These are phyloP conservation scores for Hirtodrosophila histrioides DNA, from an alignment of 2,888 invertebrate genomes.

Conservation along the genomic window DNA sequence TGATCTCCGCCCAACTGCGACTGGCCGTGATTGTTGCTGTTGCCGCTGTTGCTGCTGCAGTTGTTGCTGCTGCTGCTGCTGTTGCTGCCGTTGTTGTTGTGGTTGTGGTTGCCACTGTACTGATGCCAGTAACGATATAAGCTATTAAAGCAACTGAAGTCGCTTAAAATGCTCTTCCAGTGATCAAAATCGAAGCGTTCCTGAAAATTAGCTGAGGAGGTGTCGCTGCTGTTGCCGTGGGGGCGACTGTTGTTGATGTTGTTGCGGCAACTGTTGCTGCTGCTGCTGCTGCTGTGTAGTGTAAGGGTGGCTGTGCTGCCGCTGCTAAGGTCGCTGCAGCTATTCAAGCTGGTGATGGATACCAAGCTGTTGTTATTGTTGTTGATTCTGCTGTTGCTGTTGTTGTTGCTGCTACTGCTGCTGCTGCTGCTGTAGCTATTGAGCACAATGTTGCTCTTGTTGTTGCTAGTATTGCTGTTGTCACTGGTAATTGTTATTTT, in stretches of 20 bases:
- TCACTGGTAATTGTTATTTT: slow-evolving; percentile 70
- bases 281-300: slow-evolving; percentile 43
- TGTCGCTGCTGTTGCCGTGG: slow-evolving; percentile 74
- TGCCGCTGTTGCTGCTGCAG: slow-evolving; percentile 6
- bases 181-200: slow-evolving; percentile 85
- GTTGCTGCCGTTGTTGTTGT: slow-evolving; percentile 35
- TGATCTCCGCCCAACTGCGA: slow-evolving; percentile 49
- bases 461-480: slow-evolving; percentile 25
- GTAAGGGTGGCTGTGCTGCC: slow-evolving; percentile 61
- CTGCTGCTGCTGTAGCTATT: slow-evolving; percentile 27
- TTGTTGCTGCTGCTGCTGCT: slow-evolving; percentile 12
- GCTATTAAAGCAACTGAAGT: slow-evolving; percentile 84
- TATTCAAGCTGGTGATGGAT: slow-evolving; percentile 73
- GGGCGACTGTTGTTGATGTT: slow-evolving; percentile 46
- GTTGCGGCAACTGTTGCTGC: slow-evolving; percentile 55
- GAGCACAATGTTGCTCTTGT: slow-evolving; percentile 25
- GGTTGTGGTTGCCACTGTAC: slow-evolving; percentile 44
- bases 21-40: slow-evolving; percentile 12
- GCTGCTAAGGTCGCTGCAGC: slow-evolving; percentile 60
- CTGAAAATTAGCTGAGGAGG: slow-evolving; percentile 82
- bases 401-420: slow-evolving; percentile 22
- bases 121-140: slow-evolving; percentile 82
- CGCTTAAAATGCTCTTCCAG: slow-evolving; percentile 89
- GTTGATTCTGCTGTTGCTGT: slow-evolving; percentile 13
- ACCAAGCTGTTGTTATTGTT: slow-evolving; percentile 57